Base-by-base conservation (phyloP, 2,113 vertebrate species). In the Trichechus manatus region DNA sequence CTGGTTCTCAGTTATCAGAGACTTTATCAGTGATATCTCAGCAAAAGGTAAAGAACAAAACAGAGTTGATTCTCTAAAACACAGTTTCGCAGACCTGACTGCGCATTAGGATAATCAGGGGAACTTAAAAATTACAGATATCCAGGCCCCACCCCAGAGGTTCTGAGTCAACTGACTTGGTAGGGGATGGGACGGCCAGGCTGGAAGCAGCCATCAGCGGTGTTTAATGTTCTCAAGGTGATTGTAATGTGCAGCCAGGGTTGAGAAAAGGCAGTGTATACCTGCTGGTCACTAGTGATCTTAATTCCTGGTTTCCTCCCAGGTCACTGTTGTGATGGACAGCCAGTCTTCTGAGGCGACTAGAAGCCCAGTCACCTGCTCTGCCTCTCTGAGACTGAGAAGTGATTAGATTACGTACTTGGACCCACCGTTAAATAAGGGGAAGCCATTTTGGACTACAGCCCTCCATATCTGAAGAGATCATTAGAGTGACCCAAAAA, bases 1-100 rank as follows among this genome's bases (percentile, higher is more conserved):
- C 20, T 95, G 20, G 29, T 80, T 87, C 29, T 93, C 29, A 27
- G 53, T 53, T 25, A 39, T 25, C 66, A 80, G 74, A 85, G 56
- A 81, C 42, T 59, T 66, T 93, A 29, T 83, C 11, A 84, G 33
- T 79, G 53, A 25, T 29, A 87, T 9, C 33, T 91, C 83, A 91
- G 22, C 17, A 39, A 70, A 70, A n/a, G 13, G n/a, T 75, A 88
- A 78, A 61, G 27, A 91, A 88, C 31, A 64, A 68, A 68, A 36
- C 42, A 23, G 77, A 42, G 23, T 39, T 9, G 77, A 70, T 17
- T 53, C 42, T 64, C 31, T 75, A 13, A 70, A 10, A 23, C 23
- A 13, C 29, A 81, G 29, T 44, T 86, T 83, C 80, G 59, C 27
- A 50, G 59, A 53, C n/a, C n/a, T 81, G 47, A 31, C n/a, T 47